These are phyloP conservation scores for Nemotelus nigrinus DNA, from an alignment of 2,888 invertebrate genomes.

Conservation along the genomic window DNA sequence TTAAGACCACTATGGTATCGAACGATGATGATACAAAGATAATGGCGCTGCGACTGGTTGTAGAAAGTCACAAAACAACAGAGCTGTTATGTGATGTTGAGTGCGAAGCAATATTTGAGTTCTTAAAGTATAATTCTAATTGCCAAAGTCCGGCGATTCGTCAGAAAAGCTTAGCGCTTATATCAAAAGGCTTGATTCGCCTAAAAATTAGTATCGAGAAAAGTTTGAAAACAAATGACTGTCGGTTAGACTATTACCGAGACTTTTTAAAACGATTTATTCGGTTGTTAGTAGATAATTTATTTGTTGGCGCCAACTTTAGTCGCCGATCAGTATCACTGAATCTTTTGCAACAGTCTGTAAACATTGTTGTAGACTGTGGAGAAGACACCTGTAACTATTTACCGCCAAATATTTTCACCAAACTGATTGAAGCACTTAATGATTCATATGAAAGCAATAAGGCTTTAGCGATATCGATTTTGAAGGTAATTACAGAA, in stretches of 20 bases:
- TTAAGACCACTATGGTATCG: constrained; percentile 68
- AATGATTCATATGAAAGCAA: constrained; percentile 82
- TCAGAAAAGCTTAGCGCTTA: constrained; percentile 73
- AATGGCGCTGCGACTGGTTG: constrained; percentile 74
- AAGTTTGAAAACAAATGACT: constrained; percentile 50
- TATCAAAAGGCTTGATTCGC: constrained; percentile 72
- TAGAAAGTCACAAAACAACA: constrained; percentile 79
- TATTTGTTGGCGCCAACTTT: constrained; percentile 73
- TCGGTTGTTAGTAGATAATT: constrained; percentile 66
- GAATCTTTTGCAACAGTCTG: constrained; percentile 66
- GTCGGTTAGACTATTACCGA: constrained; percentile 59
- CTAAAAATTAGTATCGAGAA: constrained; percentile 66
- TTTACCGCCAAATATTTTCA: constrained; percentile 55
- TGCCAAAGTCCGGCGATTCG: constrained; percentile 75
- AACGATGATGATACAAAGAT: constrained; percentile 71
- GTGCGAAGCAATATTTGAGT: constrained; percentile 71
- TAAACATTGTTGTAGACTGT: constrained; percentile 57
- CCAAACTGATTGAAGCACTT: constrained; percentile 66
- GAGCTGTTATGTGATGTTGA: constrained; percentile 72
- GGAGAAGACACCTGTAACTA: constrained; percentile 63
- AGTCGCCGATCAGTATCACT: constrained; percentile 70
- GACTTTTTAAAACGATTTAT: constrained; percentile 67
- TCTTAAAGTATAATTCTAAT: constrained; percentile 75
- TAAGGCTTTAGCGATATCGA: constrained; percentile 72
- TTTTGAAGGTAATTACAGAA: constrained; percentile 65